phyloP scores from a whole-genome alignment of 2,113 vertebrate species.

The Microcebus ravelobensis region DNA sequence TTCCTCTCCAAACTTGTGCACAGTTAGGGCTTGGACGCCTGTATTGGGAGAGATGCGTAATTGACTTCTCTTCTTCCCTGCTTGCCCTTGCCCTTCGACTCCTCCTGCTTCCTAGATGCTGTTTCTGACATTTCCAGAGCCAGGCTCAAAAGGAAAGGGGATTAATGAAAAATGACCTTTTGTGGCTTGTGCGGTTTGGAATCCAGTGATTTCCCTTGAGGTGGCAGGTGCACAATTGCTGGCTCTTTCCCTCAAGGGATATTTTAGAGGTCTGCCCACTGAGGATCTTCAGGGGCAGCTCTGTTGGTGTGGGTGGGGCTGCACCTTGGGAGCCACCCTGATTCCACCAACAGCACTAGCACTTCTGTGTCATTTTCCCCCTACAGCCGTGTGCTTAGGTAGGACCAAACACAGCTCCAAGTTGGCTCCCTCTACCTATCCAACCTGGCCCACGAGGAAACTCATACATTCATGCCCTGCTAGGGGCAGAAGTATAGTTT shows the following conservation, averaged over 20 bases:
- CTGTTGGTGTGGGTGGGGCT: neutral
- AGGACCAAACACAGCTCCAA: neutral
- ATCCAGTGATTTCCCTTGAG: slow-evolving; percentile 43
- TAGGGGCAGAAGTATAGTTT: neutral
- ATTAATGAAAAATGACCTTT: slow-evolving; percentile 2
- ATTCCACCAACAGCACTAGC: neutral
- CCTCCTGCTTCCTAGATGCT: neutral
- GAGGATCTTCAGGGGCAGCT: neutral
- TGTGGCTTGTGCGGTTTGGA: neutral
- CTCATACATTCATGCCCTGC: neutral
- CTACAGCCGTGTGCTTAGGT: neutral
- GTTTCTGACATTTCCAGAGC: neutral
- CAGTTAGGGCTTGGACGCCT: neutral
- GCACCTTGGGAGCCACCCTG: neutral
- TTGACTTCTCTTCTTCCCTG: neutral
- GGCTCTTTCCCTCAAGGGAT: neutral
- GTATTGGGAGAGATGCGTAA: neutral
- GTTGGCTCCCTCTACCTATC: neutral
- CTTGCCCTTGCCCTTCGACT: neutral
- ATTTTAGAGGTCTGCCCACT: neutral
- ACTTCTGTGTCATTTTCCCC: neutral
- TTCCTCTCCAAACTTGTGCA: no score
- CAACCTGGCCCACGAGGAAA: neutral
- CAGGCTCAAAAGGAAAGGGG: neutral
- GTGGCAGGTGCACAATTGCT: slow-evolving; percentile 21